Evolutionary conservation across 2,113 vertebrate species (phyloP).

Genomic region (Cyanoramphus novaezelandiae): DNA sequence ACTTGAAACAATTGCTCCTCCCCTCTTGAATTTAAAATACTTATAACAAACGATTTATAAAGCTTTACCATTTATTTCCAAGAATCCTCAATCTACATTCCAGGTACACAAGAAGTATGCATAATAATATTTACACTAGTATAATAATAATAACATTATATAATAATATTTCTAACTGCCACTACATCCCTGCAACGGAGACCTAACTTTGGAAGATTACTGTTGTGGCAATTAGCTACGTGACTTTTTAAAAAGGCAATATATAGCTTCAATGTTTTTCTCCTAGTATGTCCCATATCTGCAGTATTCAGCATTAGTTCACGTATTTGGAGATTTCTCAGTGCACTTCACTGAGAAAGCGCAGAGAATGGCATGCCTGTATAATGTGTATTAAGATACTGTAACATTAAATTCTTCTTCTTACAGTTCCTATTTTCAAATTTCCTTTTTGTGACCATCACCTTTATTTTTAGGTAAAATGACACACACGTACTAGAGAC

Average conservation of each 20-base stretch:
- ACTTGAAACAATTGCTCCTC: not conserved
- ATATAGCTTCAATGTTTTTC: not conserved
- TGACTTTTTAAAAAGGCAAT: not conserved
- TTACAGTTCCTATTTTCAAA: not conserved
- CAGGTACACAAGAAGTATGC: not conserved
- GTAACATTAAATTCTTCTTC: not conserved
- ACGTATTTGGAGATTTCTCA: not conserved
- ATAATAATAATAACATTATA: too few species aligned
- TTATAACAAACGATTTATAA: not conserved
- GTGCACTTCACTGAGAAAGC: not conserved
- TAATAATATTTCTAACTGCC: conserved; percentile 1
- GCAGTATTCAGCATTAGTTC: not conserved
- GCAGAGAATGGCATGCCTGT: not conserved
- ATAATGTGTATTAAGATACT: not conserved
- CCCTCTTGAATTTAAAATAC: not conserved
- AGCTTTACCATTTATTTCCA: not conserved
- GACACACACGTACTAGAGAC: not conserved
- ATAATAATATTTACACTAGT: not conserved
- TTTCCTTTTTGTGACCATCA: not conserved
- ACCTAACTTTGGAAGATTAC: not conserved
- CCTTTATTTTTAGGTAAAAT: not conserved
- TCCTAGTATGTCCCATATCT: not conserved
- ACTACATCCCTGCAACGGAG: not conserved
- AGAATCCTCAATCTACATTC: not conserved
- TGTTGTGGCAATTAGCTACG: not conserved